Evolutionary conservation across 2,888 invertebrate genomes (phyloP).

Genomic region (Eueremaeus valkanovi): DNA sequence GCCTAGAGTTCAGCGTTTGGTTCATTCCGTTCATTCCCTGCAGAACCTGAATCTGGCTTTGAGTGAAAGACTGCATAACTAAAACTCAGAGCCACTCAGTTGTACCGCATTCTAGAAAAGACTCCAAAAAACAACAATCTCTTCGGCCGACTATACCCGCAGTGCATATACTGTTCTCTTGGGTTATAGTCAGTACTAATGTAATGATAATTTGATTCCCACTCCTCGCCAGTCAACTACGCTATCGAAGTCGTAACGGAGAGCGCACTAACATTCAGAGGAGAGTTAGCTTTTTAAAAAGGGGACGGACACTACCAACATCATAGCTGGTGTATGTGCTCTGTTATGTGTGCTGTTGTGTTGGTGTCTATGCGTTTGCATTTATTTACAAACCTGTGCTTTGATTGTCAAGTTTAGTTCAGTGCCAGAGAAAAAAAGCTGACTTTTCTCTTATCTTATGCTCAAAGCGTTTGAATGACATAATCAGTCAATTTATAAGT

Average conservation of each 20-base stretch:
- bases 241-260: neutral
- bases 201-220: neutral
- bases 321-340: neutral
- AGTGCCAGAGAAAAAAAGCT: neutral
- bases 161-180: too few species aligned
- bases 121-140: neutral
- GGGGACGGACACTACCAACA: neutral
- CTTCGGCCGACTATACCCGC: too few species aligned
- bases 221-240: neutral
- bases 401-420: slow-evolving; percentile 29
- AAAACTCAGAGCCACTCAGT: neutral
- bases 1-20: neutral
- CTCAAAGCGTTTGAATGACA: neutral
- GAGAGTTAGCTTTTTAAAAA: neutral
- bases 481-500: neutral
- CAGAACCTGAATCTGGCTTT: neutral
- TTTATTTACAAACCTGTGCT: slow-evolving; percentile 22
- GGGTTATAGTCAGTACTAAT: neutral
- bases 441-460: neutral
- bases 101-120: neutral
- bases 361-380: neutral
- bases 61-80: neutral
- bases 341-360: neutral
- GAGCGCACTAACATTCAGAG: neutral
- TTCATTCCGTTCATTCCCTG: too few species aligned